A percentile compares a stretch with the other conserved stretches of the same genome.
These are phyloP conservation scores for Oryzias curvinotus DNA, from an alignment of 2,113 vertebrate species.

Conservation along the genomic window DNA sequence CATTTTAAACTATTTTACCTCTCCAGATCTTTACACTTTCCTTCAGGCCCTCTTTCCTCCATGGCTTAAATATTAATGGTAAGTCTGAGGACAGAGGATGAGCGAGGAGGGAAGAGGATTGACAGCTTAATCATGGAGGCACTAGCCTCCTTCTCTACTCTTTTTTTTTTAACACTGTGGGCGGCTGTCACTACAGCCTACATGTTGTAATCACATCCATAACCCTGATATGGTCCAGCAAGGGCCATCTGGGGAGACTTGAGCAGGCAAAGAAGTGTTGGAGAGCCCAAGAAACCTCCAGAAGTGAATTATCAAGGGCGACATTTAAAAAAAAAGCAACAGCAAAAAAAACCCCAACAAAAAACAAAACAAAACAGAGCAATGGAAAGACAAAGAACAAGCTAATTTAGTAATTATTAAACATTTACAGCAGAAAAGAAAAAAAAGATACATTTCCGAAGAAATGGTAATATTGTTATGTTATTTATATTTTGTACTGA, in stretches of 20 bases:
- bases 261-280: slow-evolving; percentile 9
- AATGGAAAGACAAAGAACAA: too few relatives aligned
- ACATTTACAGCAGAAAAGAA: too few relatives aligned
- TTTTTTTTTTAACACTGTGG: slow-evolving; percentile 56
- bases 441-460: too few relatives aligned
- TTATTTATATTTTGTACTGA: too few relatives aligned
- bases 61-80: slow-evolving; percentile 77
- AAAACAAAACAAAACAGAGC: background rate
- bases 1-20: slow-evolving; percentile 73
- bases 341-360: background rate
- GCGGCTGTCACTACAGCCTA: slow-evolving; percentile 75
- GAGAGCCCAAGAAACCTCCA: slow-evolving; percentile 1
- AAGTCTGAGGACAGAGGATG: slow-evolving; percentile 60
- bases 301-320: background rate
- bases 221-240: slow-evolving; percentile 66
- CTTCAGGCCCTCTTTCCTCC: slow-evolving; percentile 70
- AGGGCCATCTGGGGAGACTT: slow-evolving; percentile 46
- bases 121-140: slow-evolving; percentile 77
- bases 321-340: background rate
- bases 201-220: slow-evolving; percentile 77
- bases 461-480: too few relatives aligned
- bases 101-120: slow-evolving; percentile 59
- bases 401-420: too few relatives aligned
- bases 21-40: slow-evolving; percentile 69
- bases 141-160: slow-evolving; percentile 54